Percentiles rank a stretch among this genome's conserved stretches.
phyloP scores from a whole-genome alignment of 2,797 vertebrate genomes.

The Dromococcyx pavoninus region DNA sequence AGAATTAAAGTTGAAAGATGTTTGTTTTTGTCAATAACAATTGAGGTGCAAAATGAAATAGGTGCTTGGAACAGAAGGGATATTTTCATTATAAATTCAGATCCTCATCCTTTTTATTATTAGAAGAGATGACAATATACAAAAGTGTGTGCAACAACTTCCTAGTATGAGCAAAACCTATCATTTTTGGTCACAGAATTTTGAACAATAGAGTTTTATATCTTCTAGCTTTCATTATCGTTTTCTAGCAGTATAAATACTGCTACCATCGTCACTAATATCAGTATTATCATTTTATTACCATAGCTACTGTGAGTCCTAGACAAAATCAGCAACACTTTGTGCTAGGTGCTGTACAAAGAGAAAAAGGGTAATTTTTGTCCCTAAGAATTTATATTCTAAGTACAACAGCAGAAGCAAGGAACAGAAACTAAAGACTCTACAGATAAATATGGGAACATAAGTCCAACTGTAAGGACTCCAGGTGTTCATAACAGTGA shows the following conservation, averaged over 20 bases:
- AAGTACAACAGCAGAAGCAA: not conserved
- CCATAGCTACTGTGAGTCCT: not conserved
- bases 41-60: not conserved
- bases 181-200: not conserved
- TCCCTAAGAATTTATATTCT: not conserved
- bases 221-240: not conserved
- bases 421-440: not conserved
- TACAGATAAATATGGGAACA: not conserved
- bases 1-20: not conserved
- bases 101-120: not conserved
- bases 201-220: not conserved
- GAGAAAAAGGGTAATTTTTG: not conserved
- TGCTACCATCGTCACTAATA: not conserved
- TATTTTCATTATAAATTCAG: not conserved
- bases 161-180: not conserved
- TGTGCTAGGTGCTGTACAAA: not conserved
- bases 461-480: not conserved
- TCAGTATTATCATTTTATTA: not conserved
- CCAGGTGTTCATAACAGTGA: not conserved
- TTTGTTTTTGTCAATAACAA: not conserved
- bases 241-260: not conserved
- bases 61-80: not conserved
- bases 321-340: not conserved
- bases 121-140: not conserved
- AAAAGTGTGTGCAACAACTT: not conserved